Percentiles rank a stretch among this genome's conserved stretches.
phyloP scores from a whole-genome alignment of 1,140 invertebrate species.

The Drosophila nigromelanica region DNA sequence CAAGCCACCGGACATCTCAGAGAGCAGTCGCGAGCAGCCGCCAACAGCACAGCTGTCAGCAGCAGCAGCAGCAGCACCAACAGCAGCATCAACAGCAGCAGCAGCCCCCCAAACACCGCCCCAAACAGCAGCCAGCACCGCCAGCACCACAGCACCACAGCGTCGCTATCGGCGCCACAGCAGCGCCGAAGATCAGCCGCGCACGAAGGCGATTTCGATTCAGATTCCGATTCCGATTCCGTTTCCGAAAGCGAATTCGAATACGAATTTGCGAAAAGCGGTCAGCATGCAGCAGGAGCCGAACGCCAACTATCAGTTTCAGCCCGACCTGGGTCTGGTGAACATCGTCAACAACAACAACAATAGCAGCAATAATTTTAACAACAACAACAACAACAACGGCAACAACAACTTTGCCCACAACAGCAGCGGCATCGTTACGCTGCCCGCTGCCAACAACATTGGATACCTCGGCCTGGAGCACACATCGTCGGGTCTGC shows the following conservation, averaged over 20 bases:
- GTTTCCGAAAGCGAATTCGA: slow-evolving; percentile 27
- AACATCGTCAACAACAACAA: slow-evolving; percentile 76
- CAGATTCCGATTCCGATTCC: slow-evolving; percentile 24
- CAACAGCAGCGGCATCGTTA: slow-evolving; percentile 56
- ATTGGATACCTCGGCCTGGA: slow-evolving; percentile 61
- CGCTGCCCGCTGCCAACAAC: slow-evolving; percentile 57
- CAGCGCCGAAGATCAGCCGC: slow-evolving; percentile 69
- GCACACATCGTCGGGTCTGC: slow-evolving; percentile 62
- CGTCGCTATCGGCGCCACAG: slow-evolving; percentile 66
- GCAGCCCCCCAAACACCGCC: slow-evolving; percentile 3
- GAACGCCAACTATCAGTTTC: slow-evolving; percentile 84
- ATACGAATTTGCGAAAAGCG: slow-evolving; percentile 61
- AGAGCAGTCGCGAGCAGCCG: slow-evolving; percentile 13
- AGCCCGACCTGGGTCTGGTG: slow-evolving; percentile 81
- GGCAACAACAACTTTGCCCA: slow-evolving; percentile 25
- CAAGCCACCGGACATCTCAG: slow-evolving; percentile 64
- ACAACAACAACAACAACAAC: slow-evolving; percentile 7
- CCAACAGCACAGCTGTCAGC: slow-evolving; percentile 9
- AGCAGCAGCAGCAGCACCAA: neutral
- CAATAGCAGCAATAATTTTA: slow-evolving; percentile 34
- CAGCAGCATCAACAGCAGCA: slow-evolving; percentile 5
- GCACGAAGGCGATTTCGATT: slow-evolving; percentile 37
- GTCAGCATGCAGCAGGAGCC: slow-evolving; percentile 83
- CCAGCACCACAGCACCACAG: slow-evolving; percentile 8
- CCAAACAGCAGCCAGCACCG: slow-evolving; percentile 12